Percentiles rank a stretch among this genome's conserved stretches.
phyloP scores from a whole-genome alignment of 2,888 invertebrate genomes.

The Drosophila multiciliata region DNA sequence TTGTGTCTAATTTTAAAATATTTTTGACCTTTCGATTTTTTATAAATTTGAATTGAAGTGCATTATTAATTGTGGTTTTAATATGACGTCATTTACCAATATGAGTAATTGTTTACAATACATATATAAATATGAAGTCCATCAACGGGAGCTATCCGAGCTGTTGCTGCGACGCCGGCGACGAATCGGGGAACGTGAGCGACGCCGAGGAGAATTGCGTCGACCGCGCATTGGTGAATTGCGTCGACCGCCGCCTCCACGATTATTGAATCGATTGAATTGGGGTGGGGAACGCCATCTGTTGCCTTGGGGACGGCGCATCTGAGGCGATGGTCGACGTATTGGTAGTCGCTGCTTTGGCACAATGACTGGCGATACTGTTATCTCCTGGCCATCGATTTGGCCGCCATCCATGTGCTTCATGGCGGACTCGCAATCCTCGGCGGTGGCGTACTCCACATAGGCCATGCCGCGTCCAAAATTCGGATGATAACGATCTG shows the following conservation, averaged over 20 bases:
- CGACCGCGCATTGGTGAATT: conserved; percentile 80
- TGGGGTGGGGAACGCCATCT: conserved; percentile 84
- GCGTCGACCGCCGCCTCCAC: conserved; percentile 79
- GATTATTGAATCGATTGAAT: conserved; percentile 83
- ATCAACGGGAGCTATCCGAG: conserved; percentile 84
- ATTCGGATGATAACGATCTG: conserved; percentile 94
- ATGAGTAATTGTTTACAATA: conserved; percentile 15
- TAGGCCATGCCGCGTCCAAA: conserved; percentile 97
- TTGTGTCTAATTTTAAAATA: conserved; percentile 42
- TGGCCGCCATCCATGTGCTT: conserved; percentile 99
- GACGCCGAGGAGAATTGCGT: conserved; percentile 82
- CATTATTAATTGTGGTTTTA: conserved; percentile 17
- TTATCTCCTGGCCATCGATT: conserved; percentile 98
- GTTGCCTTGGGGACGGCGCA: conserved; percentile 82
- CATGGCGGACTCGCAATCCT: conserved; percentile 99
- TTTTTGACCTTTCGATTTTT: conserved; percentile 25
- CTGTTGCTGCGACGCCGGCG: conserved; percentile 84
- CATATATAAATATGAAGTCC: background rate
- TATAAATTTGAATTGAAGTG: conserved; percentile 45
- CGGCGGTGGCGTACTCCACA: conserved; percentile 96
- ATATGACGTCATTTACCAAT: conserved; percentile 16
- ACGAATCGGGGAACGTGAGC: conserved; percentile 84
- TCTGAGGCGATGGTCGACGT: conserved; percentile 83
- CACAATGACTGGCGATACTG: conserved; percentile 96
- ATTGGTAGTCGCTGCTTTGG: conserved; percentile 86